These are phyloP conservation scores for Periphyllus acericola DNA, from an alignment of 2,888 invertebrate species.

Conservation along the genomic window DNA sequence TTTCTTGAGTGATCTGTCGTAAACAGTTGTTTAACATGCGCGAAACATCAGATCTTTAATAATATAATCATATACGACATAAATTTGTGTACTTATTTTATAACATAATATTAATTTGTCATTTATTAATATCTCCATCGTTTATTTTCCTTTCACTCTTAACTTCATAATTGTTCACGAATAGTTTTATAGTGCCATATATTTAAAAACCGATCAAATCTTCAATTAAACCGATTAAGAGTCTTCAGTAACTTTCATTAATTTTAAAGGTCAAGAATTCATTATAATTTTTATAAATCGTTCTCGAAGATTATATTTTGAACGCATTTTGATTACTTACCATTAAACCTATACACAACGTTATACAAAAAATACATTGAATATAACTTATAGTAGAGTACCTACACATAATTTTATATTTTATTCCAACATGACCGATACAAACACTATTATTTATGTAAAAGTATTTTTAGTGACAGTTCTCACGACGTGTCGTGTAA, in stretches of 20 bases:
- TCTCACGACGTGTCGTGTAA: background rate
- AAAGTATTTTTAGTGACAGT: too few relatives aligned
- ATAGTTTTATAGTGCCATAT: background rate
- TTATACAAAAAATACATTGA: too few relatives aligned
- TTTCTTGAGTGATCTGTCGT: background rate
- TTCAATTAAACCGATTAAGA: background rate
- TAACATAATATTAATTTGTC: background rate
- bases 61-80: background rate
- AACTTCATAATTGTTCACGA: background rate
- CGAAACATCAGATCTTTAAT: background rate
- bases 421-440: too few relatives aligned
- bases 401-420: too few relatives aligned
- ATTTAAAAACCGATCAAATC: background rate
- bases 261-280: background rate
- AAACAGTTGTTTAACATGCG: background rate
- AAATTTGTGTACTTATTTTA: background rate
- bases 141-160: background rate
- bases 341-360: background rate
- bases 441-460: too few relatives aligned
- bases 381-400: too few relatives aligned
- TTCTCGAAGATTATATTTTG: background rate
- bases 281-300: background rate
- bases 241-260: background rate
- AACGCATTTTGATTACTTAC: background rate
- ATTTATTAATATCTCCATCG: background rate